These are phyloP conservation scores for Sternarchorhynchus goeldii DNA, from an alignment of 2,797 vertebrate genomes.

Conservation along the genomic window DNA sequence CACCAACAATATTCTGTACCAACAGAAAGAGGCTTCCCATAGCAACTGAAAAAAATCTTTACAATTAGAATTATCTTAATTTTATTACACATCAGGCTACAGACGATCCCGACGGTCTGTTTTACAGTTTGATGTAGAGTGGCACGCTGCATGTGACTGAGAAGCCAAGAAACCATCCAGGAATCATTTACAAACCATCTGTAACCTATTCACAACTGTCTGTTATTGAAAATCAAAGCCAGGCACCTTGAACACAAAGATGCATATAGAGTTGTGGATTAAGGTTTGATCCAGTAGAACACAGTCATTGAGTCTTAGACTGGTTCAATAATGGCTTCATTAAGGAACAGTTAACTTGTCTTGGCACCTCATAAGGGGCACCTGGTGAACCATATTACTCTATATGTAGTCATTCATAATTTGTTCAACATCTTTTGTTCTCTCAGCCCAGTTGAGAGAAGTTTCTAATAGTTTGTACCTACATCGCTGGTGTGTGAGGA, in stretches of 20 bases:
- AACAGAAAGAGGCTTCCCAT: slow-evolving; percentile 12
- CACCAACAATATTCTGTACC: slow-evolving; percentile 81
- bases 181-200: no score
- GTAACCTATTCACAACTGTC: background rate
- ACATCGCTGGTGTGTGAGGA: no score
- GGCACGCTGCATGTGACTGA: background rate
- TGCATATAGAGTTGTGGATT: background rate
- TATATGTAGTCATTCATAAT: no score
- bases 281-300: background rate
- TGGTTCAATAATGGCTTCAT: background rate
- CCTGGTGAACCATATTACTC: no score
- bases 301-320: background rate
- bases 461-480: no score
- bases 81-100: background rate
- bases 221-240: background rate
- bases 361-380: no score
- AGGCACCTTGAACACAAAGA: background rate
- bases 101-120: background rate
- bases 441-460: no score
- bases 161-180: background rate
- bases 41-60: background rate
- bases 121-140: background rate
- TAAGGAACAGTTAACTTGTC: no score
- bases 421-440: no score
- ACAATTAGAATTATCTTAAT: background rate